Evolutionary conservation across 2,797 vertebrate species (phyloP).

Genomic region (Chaetophractus vellerosus): DNA sequence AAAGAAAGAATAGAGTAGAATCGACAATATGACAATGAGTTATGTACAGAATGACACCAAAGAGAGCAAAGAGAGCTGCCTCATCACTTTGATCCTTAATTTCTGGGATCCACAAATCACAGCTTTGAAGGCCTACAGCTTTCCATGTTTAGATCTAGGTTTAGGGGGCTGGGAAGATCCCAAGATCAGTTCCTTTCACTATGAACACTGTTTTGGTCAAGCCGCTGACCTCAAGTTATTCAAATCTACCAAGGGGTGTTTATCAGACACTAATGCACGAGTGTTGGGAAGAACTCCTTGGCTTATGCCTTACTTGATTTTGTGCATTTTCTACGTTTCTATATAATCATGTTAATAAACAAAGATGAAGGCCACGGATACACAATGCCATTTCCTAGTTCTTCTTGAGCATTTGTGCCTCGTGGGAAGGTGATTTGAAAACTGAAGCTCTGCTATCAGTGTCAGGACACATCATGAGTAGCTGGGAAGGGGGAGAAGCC

Average conservation of each 20-base stretch:
- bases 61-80: not conserved
- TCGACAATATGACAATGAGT: not conserved
- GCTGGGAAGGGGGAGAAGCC: not conserved
- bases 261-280: not conserved
- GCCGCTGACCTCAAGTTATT: not conserved
- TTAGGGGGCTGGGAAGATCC: no score
- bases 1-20: not conserved
- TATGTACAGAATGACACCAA: no score
- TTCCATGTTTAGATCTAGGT: accelerated
- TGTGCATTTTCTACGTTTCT: not conserved
- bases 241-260: accelerated
- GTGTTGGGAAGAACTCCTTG: no score
- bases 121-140: not conserved
- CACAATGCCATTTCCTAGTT: no score
- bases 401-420: accelerated
- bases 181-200: not conserved
- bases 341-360: not conserved
- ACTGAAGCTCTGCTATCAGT: not conserved
- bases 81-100: accelerated
- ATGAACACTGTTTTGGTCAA: not conserved
- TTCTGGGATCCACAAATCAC: not conserved
- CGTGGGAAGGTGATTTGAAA: not conserved
- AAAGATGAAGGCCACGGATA: not conserved
- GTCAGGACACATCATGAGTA: no score
- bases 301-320: not conserved